These are phyloP conservation scores for Prionailurus bengalensis DNA, from an alignment of 2,113 vertebrate genomes.

Conservation along the genomic window DNA sequence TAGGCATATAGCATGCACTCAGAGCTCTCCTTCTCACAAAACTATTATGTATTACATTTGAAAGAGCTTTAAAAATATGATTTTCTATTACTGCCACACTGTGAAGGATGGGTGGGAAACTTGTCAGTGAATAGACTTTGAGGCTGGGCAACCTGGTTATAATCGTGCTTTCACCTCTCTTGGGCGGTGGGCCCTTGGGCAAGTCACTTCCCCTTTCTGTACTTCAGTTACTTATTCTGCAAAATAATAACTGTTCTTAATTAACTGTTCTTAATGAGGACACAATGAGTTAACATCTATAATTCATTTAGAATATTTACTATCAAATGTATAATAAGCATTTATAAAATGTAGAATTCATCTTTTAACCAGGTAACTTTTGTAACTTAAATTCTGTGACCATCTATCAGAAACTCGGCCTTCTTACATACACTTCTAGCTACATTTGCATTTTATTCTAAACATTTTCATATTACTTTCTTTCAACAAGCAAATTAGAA, in stretches of 20 bases:
- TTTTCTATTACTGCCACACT: neutral
- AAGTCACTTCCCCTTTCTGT: neutral
- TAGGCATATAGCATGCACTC: neutral
- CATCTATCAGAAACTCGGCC: neutral
- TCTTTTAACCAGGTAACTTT: slow-evolving; percentile 14
- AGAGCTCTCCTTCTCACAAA: neutral
- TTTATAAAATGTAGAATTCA: neutral
- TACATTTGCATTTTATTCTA: neutral
- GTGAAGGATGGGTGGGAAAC: neutral
- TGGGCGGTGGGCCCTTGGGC: neutral
- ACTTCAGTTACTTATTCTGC: neutral
- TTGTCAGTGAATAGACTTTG: neutral
- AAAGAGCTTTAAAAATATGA: neutral
- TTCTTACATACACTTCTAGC: neutral
- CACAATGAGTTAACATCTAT: neutral
- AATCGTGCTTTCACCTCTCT: neutral
- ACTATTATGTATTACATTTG: neutral
- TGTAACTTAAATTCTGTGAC: neutral
- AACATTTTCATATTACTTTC: neutral
- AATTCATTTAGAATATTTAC: neutral
- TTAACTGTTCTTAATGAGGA: neutral
- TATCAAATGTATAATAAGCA: neutral
- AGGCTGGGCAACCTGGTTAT: neutral
- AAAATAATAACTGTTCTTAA: neutral
- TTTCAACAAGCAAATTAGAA: neutral